Evolutionary conservation across 2,797 vertebrate species (phyloP).

Genomic region (Nannoperca australis): DNA sequence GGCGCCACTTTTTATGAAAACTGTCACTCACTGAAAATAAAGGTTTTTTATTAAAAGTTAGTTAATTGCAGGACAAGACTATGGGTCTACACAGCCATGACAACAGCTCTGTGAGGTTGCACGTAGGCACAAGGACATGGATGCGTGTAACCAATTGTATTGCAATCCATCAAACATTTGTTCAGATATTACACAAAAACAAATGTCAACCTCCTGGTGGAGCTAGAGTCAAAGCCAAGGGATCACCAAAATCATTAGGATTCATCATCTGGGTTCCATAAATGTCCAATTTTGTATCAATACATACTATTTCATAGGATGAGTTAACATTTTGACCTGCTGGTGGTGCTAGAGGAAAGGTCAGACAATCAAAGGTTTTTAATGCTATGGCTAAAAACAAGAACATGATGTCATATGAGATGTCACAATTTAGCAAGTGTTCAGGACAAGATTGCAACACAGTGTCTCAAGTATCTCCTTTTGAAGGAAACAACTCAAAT

Average conservation of each 20-base stretch:
- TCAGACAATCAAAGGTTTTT: neutral
- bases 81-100: neutral
- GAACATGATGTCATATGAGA: neutral
- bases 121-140: neutral
- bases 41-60: neutral
- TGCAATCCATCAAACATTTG: neutral
- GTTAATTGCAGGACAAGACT: neutral
- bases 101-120: neutral
- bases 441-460: neutral
- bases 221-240: neutral
- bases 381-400: neutral
- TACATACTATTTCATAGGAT: neutral
- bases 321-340: no score
- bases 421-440: neutral
- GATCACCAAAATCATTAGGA: constrained; percentile 2
- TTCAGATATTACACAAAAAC: neutral
- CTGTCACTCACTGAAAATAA: neutral
- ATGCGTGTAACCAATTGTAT: neutral
- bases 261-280: neutral
- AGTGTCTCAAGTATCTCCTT: neutral
- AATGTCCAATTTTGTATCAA: no score
- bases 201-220: neutral
- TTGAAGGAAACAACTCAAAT: neutral
- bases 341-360: no score
- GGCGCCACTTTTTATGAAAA: neutral